Evolutionary conservation across 2,797 vertebrate genomes (phyloP).

Genomic region (Melanotaenia nigrans): DNA sequence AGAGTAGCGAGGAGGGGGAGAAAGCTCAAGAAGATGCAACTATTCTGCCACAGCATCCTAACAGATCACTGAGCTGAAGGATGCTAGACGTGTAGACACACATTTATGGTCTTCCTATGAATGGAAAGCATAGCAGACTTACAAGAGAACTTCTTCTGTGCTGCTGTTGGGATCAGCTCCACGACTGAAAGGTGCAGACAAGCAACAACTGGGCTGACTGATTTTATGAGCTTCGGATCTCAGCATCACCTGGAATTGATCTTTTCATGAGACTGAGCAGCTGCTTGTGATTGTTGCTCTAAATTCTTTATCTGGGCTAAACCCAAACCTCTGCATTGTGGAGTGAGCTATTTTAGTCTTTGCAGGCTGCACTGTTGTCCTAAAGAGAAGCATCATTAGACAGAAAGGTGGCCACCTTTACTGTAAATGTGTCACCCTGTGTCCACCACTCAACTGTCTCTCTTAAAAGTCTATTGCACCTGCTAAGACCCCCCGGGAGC

Average conservation of each 20-base stretch:
- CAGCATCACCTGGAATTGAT: conserved; percentile 52
- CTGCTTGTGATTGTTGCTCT: conserved; percentile 32
- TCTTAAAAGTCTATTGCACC: conserved; percentile 41
- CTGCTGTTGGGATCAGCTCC: conserved; percentile 35
- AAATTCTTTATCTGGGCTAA: conserved; percentile 14
- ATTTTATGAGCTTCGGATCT: conserved; percentile 50
- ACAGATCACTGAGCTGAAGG: conserved; percentile 51
- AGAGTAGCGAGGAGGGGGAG: conserved; percentile 45
- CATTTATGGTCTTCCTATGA: conserved; percentile 25
- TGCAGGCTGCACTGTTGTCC: conserved; percentile 32
- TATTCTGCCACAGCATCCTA: conserved; percentile 68
- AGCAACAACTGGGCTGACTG: conserved; percentile 54
- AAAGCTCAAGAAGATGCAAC: conserved; percentile 71
- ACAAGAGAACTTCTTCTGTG: conserved; percentile 54
- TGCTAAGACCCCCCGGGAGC: conserved; percentile 47
- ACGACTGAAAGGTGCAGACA: conserved; percentile 30
- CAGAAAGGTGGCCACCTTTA: conserved; percentile 38
- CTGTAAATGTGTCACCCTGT: conserved; percentile 66
- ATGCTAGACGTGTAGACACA: conserved; percentile 41
- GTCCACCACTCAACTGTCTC: conserved; percentile 37
- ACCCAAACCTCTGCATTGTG: conserved; percentile 39
- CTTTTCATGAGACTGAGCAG: conserved; percentile 34
- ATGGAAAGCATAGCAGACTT: conserved; percentile 43
- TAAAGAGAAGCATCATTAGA: conserved; percentile 36
- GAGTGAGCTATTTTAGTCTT: conserved; percentile 45